A percentile compares a stretch with the other conserved stretches of the same genome.
phyloP scores from a whole-genome alignment of 2,113 vertebrate genomes.

The Redunca redunca region DNA sequence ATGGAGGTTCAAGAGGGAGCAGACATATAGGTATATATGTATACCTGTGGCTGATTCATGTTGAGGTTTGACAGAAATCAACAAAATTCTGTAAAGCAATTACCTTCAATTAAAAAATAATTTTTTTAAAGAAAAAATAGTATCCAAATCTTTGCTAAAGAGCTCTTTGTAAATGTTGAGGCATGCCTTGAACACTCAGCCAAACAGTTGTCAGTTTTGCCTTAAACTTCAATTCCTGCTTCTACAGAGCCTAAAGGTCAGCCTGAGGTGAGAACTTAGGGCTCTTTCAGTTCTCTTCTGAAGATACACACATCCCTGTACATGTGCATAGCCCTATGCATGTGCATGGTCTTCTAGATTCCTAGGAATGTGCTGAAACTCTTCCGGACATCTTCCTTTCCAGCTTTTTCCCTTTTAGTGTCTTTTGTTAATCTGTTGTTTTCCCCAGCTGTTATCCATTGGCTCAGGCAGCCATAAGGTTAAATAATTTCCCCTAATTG shows the following conservation, averaged over 20 bases:
- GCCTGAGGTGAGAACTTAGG: neutral
- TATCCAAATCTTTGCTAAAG: neutral
- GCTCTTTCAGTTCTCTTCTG: neutral
- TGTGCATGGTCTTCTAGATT: neutral
- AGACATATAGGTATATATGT: neutral
- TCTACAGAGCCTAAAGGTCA: neutral
- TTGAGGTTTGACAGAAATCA: neutral
- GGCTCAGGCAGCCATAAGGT: neutral
- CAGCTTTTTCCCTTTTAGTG: neutral
- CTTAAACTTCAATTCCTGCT: neutral
- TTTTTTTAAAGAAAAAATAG: neutral
- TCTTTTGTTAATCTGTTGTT: neutral
- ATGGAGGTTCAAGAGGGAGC: neutral
- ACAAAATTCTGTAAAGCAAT: neutral
- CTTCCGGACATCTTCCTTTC: neutral
- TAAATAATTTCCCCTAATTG: neutral
- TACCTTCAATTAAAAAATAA: neutral
- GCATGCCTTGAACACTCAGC: neutral
- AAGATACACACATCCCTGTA: neutral
- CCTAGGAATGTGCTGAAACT: neutral
- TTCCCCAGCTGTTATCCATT: neutral
- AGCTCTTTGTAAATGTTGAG: neutral
- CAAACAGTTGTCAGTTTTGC: neutral
- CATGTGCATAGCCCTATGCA: neutral
- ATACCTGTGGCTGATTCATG: neutral